phyloP scores from a whole-genome alignment of 2,888 invertebrate genomes.

The Brenthis daphne region DNA sequence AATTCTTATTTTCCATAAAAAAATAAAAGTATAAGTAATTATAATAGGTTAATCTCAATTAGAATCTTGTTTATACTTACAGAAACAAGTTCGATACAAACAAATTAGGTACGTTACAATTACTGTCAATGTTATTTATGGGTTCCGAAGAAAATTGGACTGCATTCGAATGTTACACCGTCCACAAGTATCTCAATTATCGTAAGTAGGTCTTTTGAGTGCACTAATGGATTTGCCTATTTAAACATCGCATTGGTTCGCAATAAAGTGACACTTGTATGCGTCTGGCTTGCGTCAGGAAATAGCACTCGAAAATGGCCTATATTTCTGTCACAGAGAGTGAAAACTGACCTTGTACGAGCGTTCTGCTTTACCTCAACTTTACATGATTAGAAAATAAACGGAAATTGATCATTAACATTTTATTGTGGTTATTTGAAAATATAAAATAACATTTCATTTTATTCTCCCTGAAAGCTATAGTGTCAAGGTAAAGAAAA shows the following conservation, averaged over 20 bases:
- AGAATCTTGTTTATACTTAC: too few relatives aligned
- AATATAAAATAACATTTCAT: too few relatives aligned
- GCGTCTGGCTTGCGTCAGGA: slow-evolving; percentile 35
- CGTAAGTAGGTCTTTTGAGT: slow-evolving; percentile 29
- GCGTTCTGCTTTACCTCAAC: slow-evolving; percentile 30
- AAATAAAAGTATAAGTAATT: too few relatives aligned
- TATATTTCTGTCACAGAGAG: slow-evolving; percentile 26
- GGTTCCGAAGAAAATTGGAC: not conserved
- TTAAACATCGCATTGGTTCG: slow-evolving; percentile 24
- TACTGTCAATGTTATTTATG: not conserved
- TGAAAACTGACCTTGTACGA: slow-evolving; percentile 27
- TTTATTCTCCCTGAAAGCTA: too few relatives aligned
- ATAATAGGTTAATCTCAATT: too few relatives aligned
- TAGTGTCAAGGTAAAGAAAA: too few relatives aligned
- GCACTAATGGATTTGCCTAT: slow-evolving; percentile 30
- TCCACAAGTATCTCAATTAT: slow-evolving; percentile 28
- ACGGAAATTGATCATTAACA: too few relatives aligned
- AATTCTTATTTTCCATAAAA: too few relatives aligned
- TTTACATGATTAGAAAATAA: not conserved
- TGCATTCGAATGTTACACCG: slow-evolving; percentile 18
- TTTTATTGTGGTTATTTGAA: too few relatives aligned
- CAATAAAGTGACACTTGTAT: slow-evolving; percentile 36
- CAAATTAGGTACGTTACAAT: not conserved
- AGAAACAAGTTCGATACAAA: not conserved
- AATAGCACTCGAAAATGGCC: slow-evolving; percentile 22